A percentile compares a stretch with the other conserved stretches of the same genome.
Evolutionary conservation across 2,888 invertebrate species (phyloP).

Genomic region (Gandaritis pyraliata): DNA sequence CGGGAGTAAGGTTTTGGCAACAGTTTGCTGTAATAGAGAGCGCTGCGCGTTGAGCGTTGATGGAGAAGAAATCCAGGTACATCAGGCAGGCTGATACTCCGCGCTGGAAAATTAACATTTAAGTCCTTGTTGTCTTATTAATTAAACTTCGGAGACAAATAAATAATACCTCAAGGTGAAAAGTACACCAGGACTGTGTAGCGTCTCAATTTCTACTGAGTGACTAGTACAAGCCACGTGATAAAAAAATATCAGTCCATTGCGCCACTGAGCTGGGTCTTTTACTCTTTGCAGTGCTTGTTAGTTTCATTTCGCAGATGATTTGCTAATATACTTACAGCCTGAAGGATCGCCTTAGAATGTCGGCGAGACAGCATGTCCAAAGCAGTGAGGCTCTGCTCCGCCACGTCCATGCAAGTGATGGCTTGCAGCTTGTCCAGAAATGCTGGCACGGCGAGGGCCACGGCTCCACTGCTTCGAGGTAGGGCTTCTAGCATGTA

Average conservation of each 20-base stretch:
- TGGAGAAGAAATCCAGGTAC: conserved; percentile 99
- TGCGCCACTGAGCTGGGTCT: too few relatives aligned
- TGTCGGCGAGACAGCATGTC: conserved; percentile 98
- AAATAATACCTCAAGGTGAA: too few relatives aligned
- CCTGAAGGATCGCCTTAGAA: conserved; percentile 97
- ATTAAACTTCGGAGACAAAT: too few relatives aligned
- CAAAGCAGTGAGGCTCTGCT: conserved; percentile 98
- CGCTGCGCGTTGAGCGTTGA: conserved; percentile 98
- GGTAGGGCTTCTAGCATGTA: conserved; percentile 99
- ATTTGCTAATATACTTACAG: conserved; percentile 81
- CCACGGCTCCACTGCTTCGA: conserved; percentile 97
- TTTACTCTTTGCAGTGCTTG: too few relatives aligned
- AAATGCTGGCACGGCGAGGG: conserved; percentile 98
- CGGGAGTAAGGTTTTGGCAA: conserved; percentile 95
- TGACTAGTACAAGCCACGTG: too few relatives aligned
- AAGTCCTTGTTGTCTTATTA: background rate
- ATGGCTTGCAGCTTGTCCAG: conserved; percentile 98
- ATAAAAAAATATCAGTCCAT: too few relatives aligned
- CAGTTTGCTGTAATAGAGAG: conserved; percentile 99
- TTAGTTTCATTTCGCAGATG: background rate
- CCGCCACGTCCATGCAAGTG: conserved; percentile 99
- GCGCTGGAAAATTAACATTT: conserved; percentile 84
- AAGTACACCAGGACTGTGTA: too few relatives aligned
- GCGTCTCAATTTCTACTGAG: too few relatives aligned
- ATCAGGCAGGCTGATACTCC: conserved; percentile 98